Evolutionary conservation across 2,113 vertebrate genomes (phyloP).

Genomic region (Entomyzon cyanotis): DNA sequence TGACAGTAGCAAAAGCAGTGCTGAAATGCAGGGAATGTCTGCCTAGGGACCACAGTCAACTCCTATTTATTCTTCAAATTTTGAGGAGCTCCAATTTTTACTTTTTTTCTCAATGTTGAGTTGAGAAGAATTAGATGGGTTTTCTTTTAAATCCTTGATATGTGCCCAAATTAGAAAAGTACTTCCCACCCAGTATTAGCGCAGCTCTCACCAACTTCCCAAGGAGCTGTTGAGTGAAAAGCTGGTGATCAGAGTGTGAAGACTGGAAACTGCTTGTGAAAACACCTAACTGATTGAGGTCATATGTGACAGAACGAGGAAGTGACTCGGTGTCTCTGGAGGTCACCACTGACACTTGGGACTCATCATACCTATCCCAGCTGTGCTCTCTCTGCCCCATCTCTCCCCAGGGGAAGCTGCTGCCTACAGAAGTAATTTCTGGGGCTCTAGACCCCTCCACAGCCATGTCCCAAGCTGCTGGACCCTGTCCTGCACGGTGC

Average conservation of each 20-base stretch:
- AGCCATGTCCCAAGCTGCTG: not conserved
- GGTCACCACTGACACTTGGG: not conserved
- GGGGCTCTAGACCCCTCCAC: not conserved
- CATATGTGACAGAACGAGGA: not conserved
- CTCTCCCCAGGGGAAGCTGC: not conserved
- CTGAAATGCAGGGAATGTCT: constrained; percentile 41
- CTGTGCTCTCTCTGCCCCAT: not conserved
- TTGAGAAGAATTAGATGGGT: not conserved
- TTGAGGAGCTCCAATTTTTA: not conserved
- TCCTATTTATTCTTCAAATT: not conserved
- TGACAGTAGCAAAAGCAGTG: not conserved
- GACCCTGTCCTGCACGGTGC: not conserved
- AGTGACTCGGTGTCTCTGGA: not conserved
- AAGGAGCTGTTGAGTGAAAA: not conserved
- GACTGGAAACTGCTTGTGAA: not conserved
- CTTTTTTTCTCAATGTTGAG: not conserved
- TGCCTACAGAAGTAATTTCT: not conserved
- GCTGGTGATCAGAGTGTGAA: not conserved
- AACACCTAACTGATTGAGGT: not conserved
- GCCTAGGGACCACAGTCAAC: not conserved
- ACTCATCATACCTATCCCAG: not conserved
- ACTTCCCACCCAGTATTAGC: not conserved
- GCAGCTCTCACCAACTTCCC: not conserved
- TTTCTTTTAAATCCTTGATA: not conserved
- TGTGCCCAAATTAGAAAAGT: not conserved